These are phyloP conservation scores for Danio choprae DNA, from an alignment of 2,797 vertebrate genomes.

Conservation along the genomic window DNA sequence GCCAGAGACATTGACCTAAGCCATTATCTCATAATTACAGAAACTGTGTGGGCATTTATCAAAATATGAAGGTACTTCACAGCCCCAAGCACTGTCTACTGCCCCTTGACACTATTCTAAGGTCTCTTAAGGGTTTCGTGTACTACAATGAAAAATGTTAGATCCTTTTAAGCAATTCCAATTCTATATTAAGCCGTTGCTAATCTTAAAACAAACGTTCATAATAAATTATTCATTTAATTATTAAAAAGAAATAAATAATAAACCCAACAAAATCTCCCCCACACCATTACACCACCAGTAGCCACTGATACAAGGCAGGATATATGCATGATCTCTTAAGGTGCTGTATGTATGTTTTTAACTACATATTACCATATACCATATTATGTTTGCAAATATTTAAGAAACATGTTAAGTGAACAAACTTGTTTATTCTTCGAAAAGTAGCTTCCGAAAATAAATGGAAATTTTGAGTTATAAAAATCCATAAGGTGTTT, in stretches of 20 bases:
- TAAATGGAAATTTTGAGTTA: no score
- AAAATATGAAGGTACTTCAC: slow-evolving; percentile 37
- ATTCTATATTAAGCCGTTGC: not conserved
- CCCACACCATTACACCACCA: no score
- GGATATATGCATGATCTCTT: no score
- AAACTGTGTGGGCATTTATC: slow-evolving; percentile 47
- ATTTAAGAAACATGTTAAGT: no score
- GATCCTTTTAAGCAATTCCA: not conserved
- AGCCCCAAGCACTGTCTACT: slow-evolving; percentile 26
- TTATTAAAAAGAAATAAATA: not conserved
- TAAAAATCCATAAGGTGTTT: no score
- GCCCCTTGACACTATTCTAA: slow-evolving; percentile 38
- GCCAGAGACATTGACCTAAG: slow-evolving; percentile 49
- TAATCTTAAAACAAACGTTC: not conserved
- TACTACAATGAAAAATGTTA: not conserved
- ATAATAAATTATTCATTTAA: not conserved
- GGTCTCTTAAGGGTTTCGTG: not conserved
- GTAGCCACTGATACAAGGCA: no score
- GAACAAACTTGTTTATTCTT: no score
- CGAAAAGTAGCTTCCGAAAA: no score
- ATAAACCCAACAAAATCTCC: not conserved
- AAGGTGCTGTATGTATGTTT: no score
- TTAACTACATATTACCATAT: no score
- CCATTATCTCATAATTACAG: slow-evolving; percentile 60
- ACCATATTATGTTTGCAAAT: no score